Evolutionary conservation across 2,113 vertebrate species (phyloP).

Genomic region (Aphelocoma coerulescens): DNA sequence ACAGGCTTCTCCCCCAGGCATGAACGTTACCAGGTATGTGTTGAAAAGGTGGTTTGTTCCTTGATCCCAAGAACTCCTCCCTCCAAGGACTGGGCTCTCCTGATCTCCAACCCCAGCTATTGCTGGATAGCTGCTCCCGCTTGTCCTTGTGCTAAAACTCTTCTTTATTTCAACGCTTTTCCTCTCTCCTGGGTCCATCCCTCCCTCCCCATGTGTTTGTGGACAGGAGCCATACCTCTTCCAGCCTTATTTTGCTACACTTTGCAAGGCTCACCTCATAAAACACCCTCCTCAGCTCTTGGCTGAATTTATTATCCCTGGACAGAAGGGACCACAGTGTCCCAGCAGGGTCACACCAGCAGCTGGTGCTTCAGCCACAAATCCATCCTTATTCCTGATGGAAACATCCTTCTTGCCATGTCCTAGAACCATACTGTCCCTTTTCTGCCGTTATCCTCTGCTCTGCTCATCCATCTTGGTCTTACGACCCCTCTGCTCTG

Average conservation of each 20-base stretch:
- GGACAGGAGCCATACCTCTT: neutral
- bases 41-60: neutral
- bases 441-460: neutral
- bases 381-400: neutral
- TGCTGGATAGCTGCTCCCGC: neutral
- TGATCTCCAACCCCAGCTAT: neutral
- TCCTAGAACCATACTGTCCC: neutral
- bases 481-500: accelerated
- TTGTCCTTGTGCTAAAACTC: neutral
- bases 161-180: neutral
- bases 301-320: neutral
- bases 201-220: neutral
- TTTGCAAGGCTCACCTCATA: neutral
- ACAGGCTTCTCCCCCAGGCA: neutral
- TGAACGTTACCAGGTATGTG: accelerated
- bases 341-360: neutral
- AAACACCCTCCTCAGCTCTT: neutral
- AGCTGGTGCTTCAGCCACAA: neutral
- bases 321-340: neutral
- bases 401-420: neutral
- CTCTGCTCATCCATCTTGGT: neutral
- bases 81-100: neutral
- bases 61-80: neutral
- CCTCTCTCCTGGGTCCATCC: neutral
- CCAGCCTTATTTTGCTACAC: neutral